phyloP scores from a whole-genome alignment of 92 coral and sea anemone species.

The Plumapathes pennacea region DNA sequence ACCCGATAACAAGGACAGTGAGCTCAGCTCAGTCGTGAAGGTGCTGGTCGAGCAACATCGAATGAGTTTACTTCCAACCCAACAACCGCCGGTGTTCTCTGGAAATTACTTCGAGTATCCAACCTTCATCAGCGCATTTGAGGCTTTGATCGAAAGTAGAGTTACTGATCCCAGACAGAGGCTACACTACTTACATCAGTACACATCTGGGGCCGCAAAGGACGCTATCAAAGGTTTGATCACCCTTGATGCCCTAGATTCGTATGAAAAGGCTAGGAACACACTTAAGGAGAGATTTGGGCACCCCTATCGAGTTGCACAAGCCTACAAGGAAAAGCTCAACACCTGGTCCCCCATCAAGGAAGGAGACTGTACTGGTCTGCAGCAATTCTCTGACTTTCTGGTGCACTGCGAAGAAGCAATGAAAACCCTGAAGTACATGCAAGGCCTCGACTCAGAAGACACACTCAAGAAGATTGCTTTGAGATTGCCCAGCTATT shows the following conservation, averaged over 20 bases:
- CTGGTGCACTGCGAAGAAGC: slow-evolving; percentile 37
- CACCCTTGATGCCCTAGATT: slow-evolving; percentile 34
- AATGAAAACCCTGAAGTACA: slow-evolving; percentile 31
- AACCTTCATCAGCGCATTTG: slow-evolving; percentile 30
- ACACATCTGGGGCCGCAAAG: slow-evolving; percentile 45
- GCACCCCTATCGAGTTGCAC: slow-evolving; percentile 38
- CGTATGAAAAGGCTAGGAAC: slow-evolving; percentile 37
- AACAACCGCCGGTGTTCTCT: slow-evolving; percentile 42
- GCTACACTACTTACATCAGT: slow-evolving; percentile 30
- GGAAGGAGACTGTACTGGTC: slow-evolving; percentile 15
- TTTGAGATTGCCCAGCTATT: slow-evolving; percentile 10
- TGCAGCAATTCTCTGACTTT: slow-evolving; percentile 30
- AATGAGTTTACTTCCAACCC: slow-evolving; percentile 25
- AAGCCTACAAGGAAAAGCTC: slow-evolving; percentile 31
- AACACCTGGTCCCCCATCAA: slow-evolving; percentile 33
- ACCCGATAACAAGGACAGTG: slow-evolving; percentile 6
- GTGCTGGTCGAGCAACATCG: slow-evolving; percentile 21
- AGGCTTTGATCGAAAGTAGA: slow-evolving; percentile 23
- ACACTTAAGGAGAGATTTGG: slow-evolving; percentile 41
- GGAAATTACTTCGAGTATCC: slow-evolving; percentile 31
- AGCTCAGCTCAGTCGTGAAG: slow-evolving; percentile 21
- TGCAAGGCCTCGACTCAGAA: slow-evolving; percentile 44
- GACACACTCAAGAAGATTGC: slow-evolving; percentile 7
- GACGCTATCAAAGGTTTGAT: slow-evolving; percentile 34
- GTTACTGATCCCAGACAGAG: slow-evolving; percentile 30